phyloP scores from a whole-genome alignment of 2,888 invertebrate species.

The Scaptomyza reducta region DNA sequence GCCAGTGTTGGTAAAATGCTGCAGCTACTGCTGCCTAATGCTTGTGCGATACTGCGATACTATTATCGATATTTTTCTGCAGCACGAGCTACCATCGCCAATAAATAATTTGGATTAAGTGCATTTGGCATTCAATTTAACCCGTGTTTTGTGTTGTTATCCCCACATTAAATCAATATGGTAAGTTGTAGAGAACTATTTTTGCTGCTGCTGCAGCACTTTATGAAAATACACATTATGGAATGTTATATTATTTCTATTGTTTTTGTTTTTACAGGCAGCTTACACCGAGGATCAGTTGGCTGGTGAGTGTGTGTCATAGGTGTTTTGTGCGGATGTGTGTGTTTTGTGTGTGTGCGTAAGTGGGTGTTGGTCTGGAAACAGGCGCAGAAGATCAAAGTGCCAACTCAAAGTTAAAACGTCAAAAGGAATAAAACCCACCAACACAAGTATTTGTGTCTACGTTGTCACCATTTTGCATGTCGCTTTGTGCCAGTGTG shows the following conservation, averaged over 20 bases:
- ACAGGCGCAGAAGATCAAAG: constrained; percentile 62
- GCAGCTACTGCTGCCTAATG: neutral
- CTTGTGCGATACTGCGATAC: constrained; percentile 33
- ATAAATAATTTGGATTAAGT: constrained; percentile 50
- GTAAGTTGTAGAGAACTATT: constrained; percentile 45
- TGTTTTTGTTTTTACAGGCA: constrained; percentile 86
- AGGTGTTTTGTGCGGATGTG: constrained; percentile 6
- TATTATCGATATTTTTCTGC: constrained; percentile 18
- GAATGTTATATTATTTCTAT: constrained; percentile 14
- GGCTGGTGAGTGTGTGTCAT: constrained; percentile 89
- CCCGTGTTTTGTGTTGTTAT: constrained; percentile 74
- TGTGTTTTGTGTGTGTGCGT: constrained; percentile 18
- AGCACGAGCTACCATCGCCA: constrained; percentile 34
- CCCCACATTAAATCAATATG: constrained; percentile 66
- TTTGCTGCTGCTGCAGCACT: constrained; percentile 3
- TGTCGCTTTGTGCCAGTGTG: constrained; percentile 85
- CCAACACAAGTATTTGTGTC: constrained; percentile 24
- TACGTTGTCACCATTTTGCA: constrained; percentile 57
- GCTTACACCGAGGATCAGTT: constrained; percentile 96
- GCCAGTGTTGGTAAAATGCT: constrained; percentile 22
- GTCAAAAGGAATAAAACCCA: constrained; percentile 16
- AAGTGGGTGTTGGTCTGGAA: constrained; percentile 57
- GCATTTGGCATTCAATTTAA: constrained; percentile 59
- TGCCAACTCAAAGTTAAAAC: constrained; percentile 51
- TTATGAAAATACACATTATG: constrained; percentile 3